phyloP scores from a whole-genome alignment of 2,797 vertebrate genomes.

The Onychomys torridus region DNA sequence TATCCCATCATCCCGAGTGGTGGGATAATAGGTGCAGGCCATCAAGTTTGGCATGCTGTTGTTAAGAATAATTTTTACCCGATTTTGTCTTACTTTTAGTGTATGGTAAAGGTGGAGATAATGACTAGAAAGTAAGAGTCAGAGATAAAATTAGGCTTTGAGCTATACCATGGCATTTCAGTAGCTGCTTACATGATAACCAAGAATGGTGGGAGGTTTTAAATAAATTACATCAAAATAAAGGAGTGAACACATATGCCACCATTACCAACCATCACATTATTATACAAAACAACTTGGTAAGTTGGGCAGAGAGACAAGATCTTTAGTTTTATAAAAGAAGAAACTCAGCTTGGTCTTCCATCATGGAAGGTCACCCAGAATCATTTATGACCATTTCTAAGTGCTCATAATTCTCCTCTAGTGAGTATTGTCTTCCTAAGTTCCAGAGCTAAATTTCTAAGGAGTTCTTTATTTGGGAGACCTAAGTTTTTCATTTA shows the following conservation, averaged over 20 bases:
- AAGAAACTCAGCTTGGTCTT: not conserved
- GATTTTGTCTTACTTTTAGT: not conserved
- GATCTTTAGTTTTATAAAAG: not conserved
- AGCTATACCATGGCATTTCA: slow-evolving; percentile 12
- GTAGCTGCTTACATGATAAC: not conserved
- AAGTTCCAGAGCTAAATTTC: not conserved
- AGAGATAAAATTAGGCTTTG: slow-evolving; percentile 47
- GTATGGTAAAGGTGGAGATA: not conserved
- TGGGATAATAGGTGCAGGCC: not conserved
- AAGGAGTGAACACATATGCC: not conserved
- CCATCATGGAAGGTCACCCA: not conserved
- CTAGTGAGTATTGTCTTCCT: not conserved
- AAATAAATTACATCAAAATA: slow-evolving; percentile 39
- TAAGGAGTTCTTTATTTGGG: not conserved
- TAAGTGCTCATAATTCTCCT: not conserved
- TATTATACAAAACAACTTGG: not conserved
- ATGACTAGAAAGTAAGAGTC: slow-evolving; percentile 40
- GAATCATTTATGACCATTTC: not conserved
- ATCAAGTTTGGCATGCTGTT: not conserved
- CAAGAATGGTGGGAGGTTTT: slow-evolving; percentile 7
- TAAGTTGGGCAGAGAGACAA: not conserved
- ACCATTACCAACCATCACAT: not conserved
- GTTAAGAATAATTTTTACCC: not conserved
- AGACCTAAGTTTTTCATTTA: not conserved
- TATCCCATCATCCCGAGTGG: not conserved